phyloP scores from a whole-genome alignment of 2,113 vertebrate genomes.

The Pelecanus crispus region DNA sequence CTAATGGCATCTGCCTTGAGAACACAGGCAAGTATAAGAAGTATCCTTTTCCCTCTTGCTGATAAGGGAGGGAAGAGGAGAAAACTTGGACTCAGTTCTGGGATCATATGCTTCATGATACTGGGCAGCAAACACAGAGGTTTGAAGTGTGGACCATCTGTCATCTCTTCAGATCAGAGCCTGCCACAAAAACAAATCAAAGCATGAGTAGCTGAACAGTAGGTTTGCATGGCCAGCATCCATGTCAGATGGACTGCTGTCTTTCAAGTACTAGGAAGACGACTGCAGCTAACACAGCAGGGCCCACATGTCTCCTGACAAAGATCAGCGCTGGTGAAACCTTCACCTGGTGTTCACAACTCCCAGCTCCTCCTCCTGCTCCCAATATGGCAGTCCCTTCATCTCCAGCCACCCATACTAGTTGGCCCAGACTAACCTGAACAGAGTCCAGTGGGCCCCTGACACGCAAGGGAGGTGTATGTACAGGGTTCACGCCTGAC shows the following conservation, averaged over 20 bases:
- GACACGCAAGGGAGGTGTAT: neutral
- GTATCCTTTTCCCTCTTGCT: neutral
- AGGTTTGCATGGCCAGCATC: neutral
- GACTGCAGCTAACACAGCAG: neutral
- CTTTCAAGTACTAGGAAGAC: neutral
- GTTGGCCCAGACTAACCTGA: neutral
- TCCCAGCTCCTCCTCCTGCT: neutral
- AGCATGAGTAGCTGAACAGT: neutral
- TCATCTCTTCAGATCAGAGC: neutral
- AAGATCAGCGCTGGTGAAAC: neutral
- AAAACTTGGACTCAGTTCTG: neutral
- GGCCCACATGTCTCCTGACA: neutral
- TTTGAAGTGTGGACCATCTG: constrained; percentile 12
- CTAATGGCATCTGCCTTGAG: neutral
- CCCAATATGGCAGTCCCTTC: neutral
- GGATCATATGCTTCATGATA: neutral
- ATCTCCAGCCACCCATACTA: neutral
- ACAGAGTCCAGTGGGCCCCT: neutral
- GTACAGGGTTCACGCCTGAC: neutral
- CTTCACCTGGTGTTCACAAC: neutral
- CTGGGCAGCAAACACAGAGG: neutral
- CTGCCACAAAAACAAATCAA: neutral
- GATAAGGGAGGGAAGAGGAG: neutral
- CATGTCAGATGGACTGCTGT: neutral
- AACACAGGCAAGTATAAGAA: neutral